phyloP scores from a whole-genome alignment of 2,888 invertebrate genomes.

The Elaeidobius kamerunicus region DNA sequence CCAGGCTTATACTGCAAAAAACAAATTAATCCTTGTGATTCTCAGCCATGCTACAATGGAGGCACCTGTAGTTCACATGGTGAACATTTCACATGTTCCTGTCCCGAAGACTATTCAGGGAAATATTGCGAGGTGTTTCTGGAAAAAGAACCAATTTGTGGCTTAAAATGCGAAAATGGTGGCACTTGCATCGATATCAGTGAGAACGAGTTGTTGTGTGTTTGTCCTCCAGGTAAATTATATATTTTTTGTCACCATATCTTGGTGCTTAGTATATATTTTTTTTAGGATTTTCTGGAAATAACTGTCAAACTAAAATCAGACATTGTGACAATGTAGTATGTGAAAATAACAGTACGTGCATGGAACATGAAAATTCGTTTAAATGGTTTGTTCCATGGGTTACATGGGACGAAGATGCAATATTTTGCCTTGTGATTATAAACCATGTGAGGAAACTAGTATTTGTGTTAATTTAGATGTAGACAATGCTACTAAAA shows the following conservation, averaged over 20 bases:
- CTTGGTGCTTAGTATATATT: too few species aligned
- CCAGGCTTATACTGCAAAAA: conserved; percentile 56
- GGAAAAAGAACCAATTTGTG: conserved; percentile 42
- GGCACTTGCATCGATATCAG: conserved; percentile 52
- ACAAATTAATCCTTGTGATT: conserved; percentile 51
- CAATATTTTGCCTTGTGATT: conserved; percentile 57
- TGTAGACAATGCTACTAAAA: conserved; percentile 46
- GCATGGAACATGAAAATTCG: conserved; percentile 46
- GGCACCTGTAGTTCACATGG: conserved; percentile 48
- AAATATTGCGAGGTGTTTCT: conserved; percentile 44
- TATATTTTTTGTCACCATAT: conserved; percentile 3
- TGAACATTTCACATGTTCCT: conserved; percentile 49
- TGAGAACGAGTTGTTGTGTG: conserved; percentile 49
- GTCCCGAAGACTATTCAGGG: conserved; percentile 53
- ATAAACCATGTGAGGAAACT: conserved; percentile 53
- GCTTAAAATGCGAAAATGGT: conserved; percentile 51
- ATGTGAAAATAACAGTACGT: conserved; percentile 50
- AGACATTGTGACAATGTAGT: conserved; percentile 39
- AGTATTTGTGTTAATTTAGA: conserved; percentile 50
- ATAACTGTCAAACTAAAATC: conserved; percentile 41
- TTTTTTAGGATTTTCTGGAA: conserved; percentile 43
- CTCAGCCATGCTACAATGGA: conserved; percentile 56
- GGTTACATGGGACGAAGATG: conserved; percentile 57
- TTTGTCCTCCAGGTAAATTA: conserved; percentile 44
- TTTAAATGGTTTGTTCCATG: conserved; percentile 53